phyloP scores from a whole-genome alignment of 1,140 invertebrate species.

The Proales similis region DNA sequence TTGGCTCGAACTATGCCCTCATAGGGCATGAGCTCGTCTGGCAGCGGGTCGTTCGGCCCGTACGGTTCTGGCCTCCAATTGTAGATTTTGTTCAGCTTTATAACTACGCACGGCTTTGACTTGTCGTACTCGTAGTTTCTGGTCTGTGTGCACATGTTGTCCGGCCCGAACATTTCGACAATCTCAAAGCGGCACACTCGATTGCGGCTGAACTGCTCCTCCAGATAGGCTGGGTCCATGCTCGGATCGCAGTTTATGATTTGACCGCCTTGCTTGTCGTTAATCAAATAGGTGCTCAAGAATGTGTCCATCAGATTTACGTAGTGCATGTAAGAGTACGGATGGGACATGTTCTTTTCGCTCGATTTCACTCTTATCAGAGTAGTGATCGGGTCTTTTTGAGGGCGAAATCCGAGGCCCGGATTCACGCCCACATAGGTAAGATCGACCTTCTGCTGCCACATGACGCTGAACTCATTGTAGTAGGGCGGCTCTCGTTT shows the following conservation, averaged over 20 bases:
- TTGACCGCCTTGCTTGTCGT: slow-evolving; percentile 35
- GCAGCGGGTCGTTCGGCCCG: slow-evolving; percentile 16
- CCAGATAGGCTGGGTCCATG: slow-evolving; percentile 11
- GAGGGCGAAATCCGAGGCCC: slow-evolving; percentile 35
- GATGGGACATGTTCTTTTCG: slow-evolving; percentile 31
- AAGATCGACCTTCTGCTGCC: slow-evolving; percentile 8
- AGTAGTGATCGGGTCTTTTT: slow-evolving; percentile 19
- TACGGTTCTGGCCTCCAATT: slow-evolving; percentile 37
- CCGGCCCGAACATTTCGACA: slow-evolving; percentile 4
- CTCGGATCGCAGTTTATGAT: slow-evolving; percentile 38
- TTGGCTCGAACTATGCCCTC: slow-evolving; percentile 15
- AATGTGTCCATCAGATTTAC: slow-evolving; percentile 11
- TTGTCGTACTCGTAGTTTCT: slow-evolving; percentile 48
- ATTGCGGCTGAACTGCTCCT: slow-evolving; percentile 37
- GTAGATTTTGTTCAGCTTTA: slow-evolving; percentile 48
- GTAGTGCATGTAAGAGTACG: slow-evolving; percentile 24
- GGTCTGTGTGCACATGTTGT: slow-evolving; percentile 37
- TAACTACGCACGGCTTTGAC: slow-evolving; percentile 47
- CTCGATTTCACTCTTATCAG: slow-evolving; percentile 35
- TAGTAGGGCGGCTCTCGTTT: slow-evolving; percentile 38
- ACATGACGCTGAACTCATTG: slow-evolving; percentile 31
- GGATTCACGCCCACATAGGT: slow-evolving; percentile 1
- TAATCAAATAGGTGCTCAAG: slow-evolving; percentile 32
- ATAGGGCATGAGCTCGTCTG: slow-evolving; percentile 10
- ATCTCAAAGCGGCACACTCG: slow-evolving; percentile 44